Conservation (phyloP, 2,888 invertebrate species). For the Pardosa pseudoannulata region DNA sequence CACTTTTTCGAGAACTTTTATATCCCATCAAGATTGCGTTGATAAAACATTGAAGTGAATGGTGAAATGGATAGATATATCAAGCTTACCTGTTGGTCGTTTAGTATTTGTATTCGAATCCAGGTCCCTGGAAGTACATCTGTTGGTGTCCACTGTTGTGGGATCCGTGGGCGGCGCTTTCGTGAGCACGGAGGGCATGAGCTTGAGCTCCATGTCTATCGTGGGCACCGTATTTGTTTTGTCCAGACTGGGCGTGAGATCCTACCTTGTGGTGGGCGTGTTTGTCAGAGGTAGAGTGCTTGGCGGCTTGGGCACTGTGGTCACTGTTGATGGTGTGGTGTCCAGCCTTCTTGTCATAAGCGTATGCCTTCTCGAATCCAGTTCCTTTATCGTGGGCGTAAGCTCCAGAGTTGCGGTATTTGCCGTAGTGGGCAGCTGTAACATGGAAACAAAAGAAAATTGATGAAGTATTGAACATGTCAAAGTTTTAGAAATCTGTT, state of each 20-base stretch:
- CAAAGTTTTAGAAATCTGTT: too few species aligned
- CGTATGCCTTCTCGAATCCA: constrained; percentile 69
- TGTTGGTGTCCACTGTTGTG: constrained; percentile 51
- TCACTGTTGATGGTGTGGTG: constrained; percentile 49
- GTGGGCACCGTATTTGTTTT: constrained; percentile 47
- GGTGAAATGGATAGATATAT: too few species aligned
- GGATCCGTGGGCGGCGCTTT: constrained; percentile 41
- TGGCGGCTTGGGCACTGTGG: constrained; percentile 48
- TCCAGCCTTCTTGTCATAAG: constrained; percentile 68
- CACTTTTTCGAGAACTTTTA: too few species aligned
- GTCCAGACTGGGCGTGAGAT: constrained; percentile 45
- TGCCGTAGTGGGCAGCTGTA: constrained; percentile 45
- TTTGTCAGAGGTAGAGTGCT: constrained; percentile 42
- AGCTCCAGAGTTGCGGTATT: constrained; percentile 58
- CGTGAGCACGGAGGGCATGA: constrained; percentile 45
- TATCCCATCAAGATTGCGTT: too few species aligned
- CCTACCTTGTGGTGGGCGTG: constrained; percentile 62
- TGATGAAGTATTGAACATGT: too few species aligned
- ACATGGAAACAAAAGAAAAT: too few species aligned
- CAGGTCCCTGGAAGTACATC: constrained; percentile 60
- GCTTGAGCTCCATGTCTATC: constrained; percentile 56
- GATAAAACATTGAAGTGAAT: too few species aligned
- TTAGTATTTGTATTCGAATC: constrained; percentile 24
- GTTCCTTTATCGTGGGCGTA: constrained; percentile 68
- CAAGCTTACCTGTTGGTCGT: too few species aligned